Evolutionary conservation across 2,888 invertebrate genomes (phyloP), one percentile per base, ranked within the genome.

Genomic region (Tenthredo amoena): DNA sequence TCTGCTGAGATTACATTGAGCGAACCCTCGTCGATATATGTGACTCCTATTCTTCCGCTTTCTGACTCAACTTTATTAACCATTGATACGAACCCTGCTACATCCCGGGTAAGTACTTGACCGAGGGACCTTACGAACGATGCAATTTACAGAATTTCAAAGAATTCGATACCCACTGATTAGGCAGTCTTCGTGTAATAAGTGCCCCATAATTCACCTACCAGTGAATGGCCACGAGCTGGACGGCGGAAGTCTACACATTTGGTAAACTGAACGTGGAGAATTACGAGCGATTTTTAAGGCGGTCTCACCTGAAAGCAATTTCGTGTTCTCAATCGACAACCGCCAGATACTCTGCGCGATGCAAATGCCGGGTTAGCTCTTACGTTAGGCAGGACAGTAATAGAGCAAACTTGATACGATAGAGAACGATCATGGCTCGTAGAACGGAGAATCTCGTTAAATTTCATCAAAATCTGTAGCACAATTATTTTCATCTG

Each of bases 161-260:
- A 55, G 55, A 26, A 77, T n/a, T 77, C 50, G 55, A 77, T 77
- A 43, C 55, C 18, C 47, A 55, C 50, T 77, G 77, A 77, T 77
- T 55, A 77, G 31, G 55, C 77, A 26, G 34, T 31, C 31, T 77
- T 34, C 50, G 55, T 34, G 55, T n/a, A 77, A 74, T 74, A 74
- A 74, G 72, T 74, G 72, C 72, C 72, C 72, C 72, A 74, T 74
- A 74, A 74, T 74, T 74, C 72, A 74, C 72, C 43, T 43, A 43
- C 26, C 68, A 68, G 15, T 34, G 68, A 68, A 68, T 68, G 68
- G 34, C 18, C 68, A 68, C 34, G 72, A 74, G 43, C n/a, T 74
- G 21, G 72, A n/a, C 43, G 43, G 72, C 72, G 43, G 43, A 43
- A 43, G 72, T 43, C 68, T 68, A 34, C 68, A 74, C 43, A 43